Evolutionary conservation across 2,113 vertebrate species (phyloP).

Genomic region (Centropristis striata): DNA sequence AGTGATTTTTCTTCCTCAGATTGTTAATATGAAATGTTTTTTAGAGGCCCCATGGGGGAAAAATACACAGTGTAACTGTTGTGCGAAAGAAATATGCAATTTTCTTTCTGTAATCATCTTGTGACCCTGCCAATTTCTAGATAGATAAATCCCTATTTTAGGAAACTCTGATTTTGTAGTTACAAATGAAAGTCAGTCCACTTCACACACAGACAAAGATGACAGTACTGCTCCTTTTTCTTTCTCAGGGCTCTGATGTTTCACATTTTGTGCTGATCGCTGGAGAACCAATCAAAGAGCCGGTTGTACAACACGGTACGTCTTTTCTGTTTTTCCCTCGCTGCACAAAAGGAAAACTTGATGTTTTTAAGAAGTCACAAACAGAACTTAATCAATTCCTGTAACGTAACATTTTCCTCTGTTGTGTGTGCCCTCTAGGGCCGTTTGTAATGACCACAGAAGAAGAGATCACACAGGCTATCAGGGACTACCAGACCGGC

Average conservation of each 20-base stretch:
- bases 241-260: constrained; percentile 78
- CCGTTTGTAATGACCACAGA: constrained; percentile 88
- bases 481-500: constrained; percentile 80
- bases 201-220: background rate
- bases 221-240: background rate
- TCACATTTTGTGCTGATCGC: constrained; percentile 87
- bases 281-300: constrained; percentile 85
- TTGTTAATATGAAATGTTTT: too few species aligned
- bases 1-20: too few species aligned
- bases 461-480: constrained; percentile 86
- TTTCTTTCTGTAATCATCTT: background rate
- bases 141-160: too few species aligned
- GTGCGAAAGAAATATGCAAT: too few species aligned
- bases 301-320: constrained; percentile 81
- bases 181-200: background rate
- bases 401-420: background rate
- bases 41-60: too few species aligned
- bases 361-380: background rate
- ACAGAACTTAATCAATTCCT: background rate
- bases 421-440: constrained; percentile 73
- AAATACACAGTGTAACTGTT: too few species aligned
- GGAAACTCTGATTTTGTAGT: background rate
- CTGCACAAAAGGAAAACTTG: background rate
- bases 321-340: background rate
- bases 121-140: background rate